Percentiles rank a stretch among this genome's conserved stretches.
Conservation (phyloP, 2,113 vertebrate species). For the Peromyscus polionotus region DNA sequence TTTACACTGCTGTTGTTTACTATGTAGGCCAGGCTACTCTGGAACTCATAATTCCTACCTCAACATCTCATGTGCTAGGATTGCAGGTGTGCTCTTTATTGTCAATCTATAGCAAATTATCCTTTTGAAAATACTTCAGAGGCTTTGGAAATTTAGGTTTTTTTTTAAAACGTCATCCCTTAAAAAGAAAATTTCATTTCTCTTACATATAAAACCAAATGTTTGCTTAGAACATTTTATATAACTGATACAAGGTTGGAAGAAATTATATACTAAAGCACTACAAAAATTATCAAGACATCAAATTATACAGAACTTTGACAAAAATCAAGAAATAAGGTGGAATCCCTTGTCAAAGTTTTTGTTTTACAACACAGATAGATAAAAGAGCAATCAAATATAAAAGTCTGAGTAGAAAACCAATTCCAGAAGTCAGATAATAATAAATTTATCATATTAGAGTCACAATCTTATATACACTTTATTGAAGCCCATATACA, state of each 20-base stretch:
- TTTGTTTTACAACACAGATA: neutral
- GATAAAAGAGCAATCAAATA: neutral
- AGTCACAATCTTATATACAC: neutral
- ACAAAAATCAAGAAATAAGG: constrained; percentile 43
- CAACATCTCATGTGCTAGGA: neutral
- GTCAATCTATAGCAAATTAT: neutral
- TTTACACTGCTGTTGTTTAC: neutral
- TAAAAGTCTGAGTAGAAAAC: constrained; percentile 26
- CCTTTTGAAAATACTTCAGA: neutral
- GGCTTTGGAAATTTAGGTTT: neutral
- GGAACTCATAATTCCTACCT: neutral
- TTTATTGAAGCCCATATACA: neutral
- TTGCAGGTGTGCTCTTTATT: neutral
- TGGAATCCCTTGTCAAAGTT: neutral
- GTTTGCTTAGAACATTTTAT: neutral
- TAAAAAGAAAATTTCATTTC: constrained; percentile 27
- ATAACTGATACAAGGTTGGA: neutral
- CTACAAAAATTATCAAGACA: constrained; percentile 16
- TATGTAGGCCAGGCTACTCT: neutral
- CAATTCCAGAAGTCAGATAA: neutral
- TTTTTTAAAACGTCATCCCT: neutral
- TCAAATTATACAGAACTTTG: neutral
- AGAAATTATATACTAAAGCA: constrained; percentile 2
- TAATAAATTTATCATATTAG: constrained; percentile 8
- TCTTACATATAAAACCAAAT: neutral